phyloP scores from a whole-genome alignment of 2,797 vertebrate genomes.

The Intellagama lesueurii region DNA sequence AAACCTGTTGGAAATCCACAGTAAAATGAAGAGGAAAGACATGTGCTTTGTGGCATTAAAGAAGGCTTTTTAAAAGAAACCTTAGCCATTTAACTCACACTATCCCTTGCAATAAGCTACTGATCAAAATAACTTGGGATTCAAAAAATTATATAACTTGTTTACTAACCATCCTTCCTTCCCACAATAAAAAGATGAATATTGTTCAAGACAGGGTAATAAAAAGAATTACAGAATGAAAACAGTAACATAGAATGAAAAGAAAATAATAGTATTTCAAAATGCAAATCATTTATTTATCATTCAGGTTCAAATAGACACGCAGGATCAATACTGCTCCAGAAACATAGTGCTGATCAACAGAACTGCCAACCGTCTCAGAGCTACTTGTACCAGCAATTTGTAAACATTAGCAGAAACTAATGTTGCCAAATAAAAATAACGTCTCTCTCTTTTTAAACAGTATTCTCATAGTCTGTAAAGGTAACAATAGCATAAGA shows the following conservation, averaged over 20 bases:
- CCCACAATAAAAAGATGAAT: background rate
- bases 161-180: background rate
- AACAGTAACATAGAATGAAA: background rate
- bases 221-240: background rate
- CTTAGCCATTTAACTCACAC: background rate
- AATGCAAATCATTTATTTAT: background rate
- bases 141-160: conserved; percentile 14
- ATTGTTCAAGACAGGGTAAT: background rate
- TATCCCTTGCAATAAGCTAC: background rate
- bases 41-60: background rate
- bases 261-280: background rate
- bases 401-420: background rate
- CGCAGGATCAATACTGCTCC: background rate
- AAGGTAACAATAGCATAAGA: background rate
- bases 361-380: background rate
- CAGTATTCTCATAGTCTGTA: background rate
- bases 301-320: background rate
- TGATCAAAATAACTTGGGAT: background rate
- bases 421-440: conserved; percentile 13
- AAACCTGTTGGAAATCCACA: background rate
- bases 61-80: no score
- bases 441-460: background rate
- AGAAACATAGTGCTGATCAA: background rate
- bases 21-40: background rate
- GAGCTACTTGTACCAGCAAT: background rate